Evolutionary conservation across 2,113 vertebrate species (phyloP).

Genomic region (Pygoscelis adeliae): DNA sequence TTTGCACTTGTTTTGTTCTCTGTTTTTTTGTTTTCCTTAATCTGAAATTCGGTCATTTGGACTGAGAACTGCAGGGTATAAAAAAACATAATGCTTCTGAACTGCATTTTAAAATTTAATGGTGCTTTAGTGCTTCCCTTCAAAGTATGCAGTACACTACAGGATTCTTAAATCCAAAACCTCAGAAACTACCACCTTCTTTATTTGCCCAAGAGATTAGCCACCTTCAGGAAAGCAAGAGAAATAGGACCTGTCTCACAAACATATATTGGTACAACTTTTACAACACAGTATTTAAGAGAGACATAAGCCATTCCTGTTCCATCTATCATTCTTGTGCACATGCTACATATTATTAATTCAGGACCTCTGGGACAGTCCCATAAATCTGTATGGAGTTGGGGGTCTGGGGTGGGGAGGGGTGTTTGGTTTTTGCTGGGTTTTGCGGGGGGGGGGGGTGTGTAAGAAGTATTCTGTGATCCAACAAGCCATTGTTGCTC

Average conservation of each 20-base stretch:
- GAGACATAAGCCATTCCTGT: constrained; percentile 40
- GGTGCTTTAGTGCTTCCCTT: not conserved
- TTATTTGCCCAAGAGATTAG: not conserved
- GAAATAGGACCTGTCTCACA: constrained; percentile 15
- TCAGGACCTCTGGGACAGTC: constrained; percentile 35
- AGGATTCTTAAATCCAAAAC: not conserved
- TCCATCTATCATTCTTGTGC: constrained; percentile 42
- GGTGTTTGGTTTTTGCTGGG: not conserved
- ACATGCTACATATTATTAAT: constrained; percentile 41
- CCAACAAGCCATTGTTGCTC: not conserved
- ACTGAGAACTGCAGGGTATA: not conserved
- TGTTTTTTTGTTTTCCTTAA: not conserved
- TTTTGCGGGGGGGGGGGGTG: not conserved
- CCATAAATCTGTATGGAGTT: constrained; percentile 38
- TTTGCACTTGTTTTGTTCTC: not conserved
- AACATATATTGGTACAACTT: not conserved
- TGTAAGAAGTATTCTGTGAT: not conserved
- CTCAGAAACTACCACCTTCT: not conserved
- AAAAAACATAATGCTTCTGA: not conserved
- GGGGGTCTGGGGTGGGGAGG: not conserved
- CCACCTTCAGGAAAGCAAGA: not conserved
- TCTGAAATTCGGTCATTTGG: not conserved
- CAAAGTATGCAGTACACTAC: not conserved
- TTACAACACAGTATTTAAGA: constrained; percentile 43
- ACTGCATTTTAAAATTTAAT: constrained; percentile 1